Conservation (phyloP, 2,113 vertebrate genomes). For the Passer domesticus region DNA sequence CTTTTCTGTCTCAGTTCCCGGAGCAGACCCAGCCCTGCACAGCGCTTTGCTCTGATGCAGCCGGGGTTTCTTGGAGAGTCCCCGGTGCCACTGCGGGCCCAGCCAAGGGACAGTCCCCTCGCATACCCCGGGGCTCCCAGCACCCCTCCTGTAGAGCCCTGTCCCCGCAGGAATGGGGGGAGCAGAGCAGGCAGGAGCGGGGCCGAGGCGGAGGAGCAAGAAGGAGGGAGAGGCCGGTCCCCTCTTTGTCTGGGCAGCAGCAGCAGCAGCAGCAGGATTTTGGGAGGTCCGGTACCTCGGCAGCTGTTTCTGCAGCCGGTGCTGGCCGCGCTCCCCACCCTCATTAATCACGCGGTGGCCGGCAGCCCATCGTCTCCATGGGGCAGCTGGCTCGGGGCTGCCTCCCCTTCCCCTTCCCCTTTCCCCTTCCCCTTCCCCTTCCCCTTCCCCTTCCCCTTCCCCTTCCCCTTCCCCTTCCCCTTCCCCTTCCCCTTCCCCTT, state of each 20-base stretch:
- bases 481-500: too few relatives aligned
- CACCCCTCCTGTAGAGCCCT: neutral
- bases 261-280: conserved; percentile 16
- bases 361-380: neutral
- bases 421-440: neutral
- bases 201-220: neutral
- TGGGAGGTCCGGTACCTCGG: neutral
- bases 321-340: neutral
- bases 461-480: neutral
- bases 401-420: neutral
- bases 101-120: neutral
- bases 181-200: neutral
- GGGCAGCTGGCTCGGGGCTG: neutral
- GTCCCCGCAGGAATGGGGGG: too few relatives aligned
- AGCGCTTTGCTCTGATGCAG: neutral
- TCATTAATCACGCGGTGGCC: neutral
- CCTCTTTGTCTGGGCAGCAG: neutral
- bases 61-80: accelerated
- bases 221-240: neutral
- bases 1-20: neutral
- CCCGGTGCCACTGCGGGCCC: accelerated
- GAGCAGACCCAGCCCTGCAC: neutral
- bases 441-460: accelerated
- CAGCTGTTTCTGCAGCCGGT: conserved; percentile 43
- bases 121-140: accelerated